Evolutionary conservation across 1,140 invertebrate genomes (phyloP).

Genomic region (Pseudomyrmex flavicornis): DNA sequence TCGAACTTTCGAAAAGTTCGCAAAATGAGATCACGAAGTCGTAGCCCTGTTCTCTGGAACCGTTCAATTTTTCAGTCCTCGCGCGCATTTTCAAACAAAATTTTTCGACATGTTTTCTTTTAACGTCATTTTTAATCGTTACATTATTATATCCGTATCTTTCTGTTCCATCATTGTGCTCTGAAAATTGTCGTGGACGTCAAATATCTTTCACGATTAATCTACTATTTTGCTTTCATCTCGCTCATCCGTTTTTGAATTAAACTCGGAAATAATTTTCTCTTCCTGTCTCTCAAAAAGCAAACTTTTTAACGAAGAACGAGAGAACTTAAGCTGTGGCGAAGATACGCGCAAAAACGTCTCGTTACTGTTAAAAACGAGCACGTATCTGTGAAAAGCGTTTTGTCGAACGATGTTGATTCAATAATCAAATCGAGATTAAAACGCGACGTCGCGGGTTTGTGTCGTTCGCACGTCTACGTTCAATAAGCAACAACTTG

Average conservation of each 20-base stretch:
- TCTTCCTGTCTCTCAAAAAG: neutral
- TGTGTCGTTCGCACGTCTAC: neutral
- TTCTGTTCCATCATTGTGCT: neutral
- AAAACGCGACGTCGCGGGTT: constrained; percentile 13
- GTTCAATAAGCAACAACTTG: neutral
- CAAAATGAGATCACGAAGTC: neutral
- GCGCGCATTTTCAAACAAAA: neutral
- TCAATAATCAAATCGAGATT: constrained; percentile 35
- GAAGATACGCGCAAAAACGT: neutral
- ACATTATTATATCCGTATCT: neutral
- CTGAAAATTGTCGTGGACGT: neutral
- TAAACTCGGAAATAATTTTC: neutral
- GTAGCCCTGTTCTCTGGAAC: too few species aligned
- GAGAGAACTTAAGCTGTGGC: neutral
- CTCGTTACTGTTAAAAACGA: constrained; percentile 4
- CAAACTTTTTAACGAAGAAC: neutral
- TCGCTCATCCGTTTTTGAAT: neutral
- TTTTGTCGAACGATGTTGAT: constrained; percentile 15
- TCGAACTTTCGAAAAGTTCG: constrained; percentile 14
- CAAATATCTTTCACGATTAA: neutral
- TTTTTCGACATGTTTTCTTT: too few species aligned
- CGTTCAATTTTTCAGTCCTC: neutral
- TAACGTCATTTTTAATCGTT: neutral
- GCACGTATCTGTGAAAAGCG: neutral
- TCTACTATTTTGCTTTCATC: neutral